These are phyloP conservation scores for Syritta pipiens DNA, from an alignment of 2,888 invertebrate genomes.

Conservation along the genomic window DNA sequence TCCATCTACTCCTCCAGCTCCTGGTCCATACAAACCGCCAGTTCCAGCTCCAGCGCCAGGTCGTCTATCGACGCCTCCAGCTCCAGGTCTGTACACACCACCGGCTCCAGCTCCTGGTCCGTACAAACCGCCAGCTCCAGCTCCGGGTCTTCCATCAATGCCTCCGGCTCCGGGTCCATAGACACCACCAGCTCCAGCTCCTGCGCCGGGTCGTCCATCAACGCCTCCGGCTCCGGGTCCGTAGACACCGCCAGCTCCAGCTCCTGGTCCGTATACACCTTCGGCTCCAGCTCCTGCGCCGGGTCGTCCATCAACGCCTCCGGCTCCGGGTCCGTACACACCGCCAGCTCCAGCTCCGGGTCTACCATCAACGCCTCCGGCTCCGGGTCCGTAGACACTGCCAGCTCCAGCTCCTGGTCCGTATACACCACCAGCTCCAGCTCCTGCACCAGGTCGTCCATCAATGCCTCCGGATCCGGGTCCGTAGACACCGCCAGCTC, in stretches of 20 bases:
- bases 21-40: constrained; percentile 1
- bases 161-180: constrained; percentile 1
- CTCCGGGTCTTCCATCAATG: not conserved
- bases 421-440: not conserved
- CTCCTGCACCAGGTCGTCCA: not conserved
- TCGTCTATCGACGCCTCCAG: too few species aligned
- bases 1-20: constrained; percentile 2
- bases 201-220: too few species aligned
- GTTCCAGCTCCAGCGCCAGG: not conserved
- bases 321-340: constrained; percentile 1
- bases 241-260: not conserved
- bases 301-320: constrained; percentile 31
- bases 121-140: constrained; percentile 17
- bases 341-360: constrained; percentile 29
- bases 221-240: not conserved
- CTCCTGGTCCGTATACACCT: constrained; percentile 51
- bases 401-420: constrained; percentile 47
- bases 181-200: constrained; percentile 6
- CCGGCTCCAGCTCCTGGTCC: constrained; percentile 26
- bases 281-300: constrained; percentile 38
- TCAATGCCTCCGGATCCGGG: constrained; percentile 5
- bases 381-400: constrained; percentile 14
- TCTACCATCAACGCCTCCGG: constrained; percentile 22
- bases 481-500: constrained; percentile 19
- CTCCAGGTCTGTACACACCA: too few species aligned